A percentile compares a stretch with the other conserved stretches of the same genome.
Conservation (phyloP, 2,888 invertebrate species). For the Rhingia rostrata region DNA sequence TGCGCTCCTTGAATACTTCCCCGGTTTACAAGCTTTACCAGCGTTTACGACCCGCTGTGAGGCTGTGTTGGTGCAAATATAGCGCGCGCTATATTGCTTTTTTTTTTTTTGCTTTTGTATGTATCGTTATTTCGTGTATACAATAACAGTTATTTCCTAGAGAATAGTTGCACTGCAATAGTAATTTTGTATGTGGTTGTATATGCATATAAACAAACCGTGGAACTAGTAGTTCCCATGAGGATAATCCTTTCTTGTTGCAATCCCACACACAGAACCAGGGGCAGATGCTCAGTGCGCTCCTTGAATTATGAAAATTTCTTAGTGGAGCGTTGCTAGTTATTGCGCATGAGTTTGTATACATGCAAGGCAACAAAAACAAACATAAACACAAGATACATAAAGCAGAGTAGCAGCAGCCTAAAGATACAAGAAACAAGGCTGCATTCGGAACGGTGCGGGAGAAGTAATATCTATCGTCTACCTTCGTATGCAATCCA, state of each 20-base stretch:
- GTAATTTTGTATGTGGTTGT: neutral
- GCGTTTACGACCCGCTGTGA: neutral
- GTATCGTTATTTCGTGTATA: slow-evolving; percentile 36
- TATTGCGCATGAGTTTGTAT: slow-evolving; percentile 60
- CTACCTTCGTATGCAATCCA: slow-evolving; percentile 4
- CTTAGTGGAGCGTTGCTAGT: neutral
- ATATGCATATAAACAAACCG: slow-evolving; percentile 24
- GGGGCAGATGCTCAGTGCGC: neutral
- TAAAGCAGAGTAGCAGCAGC: slow-evolving; percentile 30
- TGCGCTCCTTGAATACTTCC: neutral
- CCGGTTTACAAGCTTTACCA: neutral
- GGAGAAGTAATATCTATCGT: neutral
- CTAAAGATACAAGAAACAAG: slow-evolving; percentile 41
- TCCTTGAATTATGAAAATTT: slow-evolving; percentile 4
- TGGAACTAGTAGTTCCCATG: slow-evolving; percentile 37
- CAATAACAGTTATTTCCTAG: slow-evolving; percentile 52
- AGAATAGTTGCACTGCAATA: neutral
- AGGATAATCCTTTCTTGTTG: slow-evolving; percentile 54
- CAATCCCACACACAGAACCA: slow-evolving; percentile 12
- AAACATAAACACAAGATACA: slow-evolving; percentile 64
- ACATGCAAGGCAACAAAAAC: slow-evolving; percentile 55
- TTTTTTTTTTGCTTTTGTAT: slow-evolving; percentile 1
- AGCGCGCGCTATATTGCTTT: neutral
- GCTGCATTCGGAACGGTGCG: neutral
- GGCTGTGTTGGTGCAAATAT: slow-evolving; percentile 2